These are phyloP conservation scores for Octodon degus DNA, from an alignment of 2,113 vertebrate species.

Conservation along the genomic window DNA sequence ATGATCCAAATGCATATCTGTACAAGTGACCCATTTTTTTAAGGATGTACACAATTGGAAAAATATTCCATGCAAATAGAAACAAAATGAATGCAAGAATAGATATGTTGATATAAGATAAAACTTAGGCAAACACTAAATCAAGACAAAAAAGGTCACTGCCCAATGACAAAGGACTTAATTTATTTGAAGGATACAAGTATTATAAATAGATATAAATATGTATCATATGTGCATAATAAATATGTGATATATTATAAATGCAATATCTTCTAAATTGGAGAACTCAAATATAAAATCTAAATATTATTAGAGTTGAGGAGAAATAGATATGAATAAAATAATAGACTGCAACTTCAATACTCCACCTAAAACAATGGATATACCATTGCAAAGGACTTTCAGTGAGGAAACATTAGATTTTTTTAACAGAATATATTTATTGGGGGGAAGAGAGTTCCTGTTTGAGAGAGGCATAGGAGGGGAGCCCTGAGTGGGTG, in stretches of 20 bases:
- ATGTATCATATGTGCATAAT: background rate
- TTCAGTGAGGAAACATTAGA: background rate
- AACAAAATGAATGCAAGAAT: background rate
- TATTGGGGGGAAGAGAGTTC: no score
- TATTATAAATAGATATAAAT: background rate
- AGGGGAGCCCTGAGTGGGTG: no score
- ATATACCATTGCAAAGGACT: background rate
- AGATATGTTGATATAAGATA: background rate
- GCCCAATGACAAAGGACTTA: background rate
- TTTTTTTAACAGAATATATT: no score
- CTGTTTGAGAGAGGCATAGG: no score
- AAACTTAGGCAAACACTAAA: background rate
- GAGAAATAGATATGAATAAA: background rate
- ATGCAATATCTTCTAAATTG: background rate
- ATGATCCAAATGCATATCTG: background rate
- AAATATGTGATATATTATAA: background rate
- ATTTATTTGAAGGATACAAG: background rate
- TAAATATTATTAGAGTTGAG: background rate
- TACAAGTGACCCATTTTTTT: background rate
- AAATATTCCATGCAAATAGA: background rate
- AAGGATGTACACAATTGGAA: background rate
- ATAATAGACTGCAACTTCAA: background rate
- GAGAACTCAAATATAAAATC: background rate
- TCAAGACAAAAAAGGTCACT: background rate
- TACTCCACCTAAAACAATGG: background rate